Evolutionary conservation across 2,113 vertebrate species (phyloP), one percentile per base, ranked within the genome.

Genomic region (Saimiri boliviensis): DNA sequence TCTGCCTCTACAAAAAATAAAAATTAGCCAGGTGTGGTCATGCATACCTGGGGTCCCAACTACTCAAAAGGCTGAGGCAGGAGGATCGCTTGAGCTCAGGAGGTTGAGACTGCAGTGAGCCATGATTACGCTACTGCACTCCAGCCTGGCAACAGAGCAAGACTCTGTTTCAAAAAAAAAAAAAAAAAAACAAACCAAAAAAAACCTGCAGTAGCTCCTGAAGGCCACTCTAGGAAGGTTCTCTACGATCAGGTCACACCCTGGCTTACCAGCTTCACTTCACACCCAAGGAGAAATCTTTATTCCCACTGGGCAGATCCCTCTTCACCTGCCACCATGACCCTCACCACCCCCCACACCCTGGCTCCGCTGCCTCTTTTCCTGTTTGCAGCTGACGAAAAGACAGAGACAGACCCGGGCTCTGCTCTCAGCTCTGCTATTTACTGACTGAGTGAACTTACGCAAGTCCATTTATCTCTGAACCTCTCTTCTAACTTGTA

Each of bases 301-400:
- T 30, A 0, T 20, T 23, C 20, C 60, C 47, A 1, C 25, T 2
- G 58, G 42, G 63, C 76, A 56, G 47, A 19, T 14, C 70, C 40
- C 45, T 17, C 40, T 40, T 13, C 52, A 1, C 17, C 63, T n/a
- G 58, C 42, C 14, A 2, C 77, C 17, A 5, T 7, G 6, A 5
- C 35, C 60, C 60, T 12, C 37, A 19, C 66, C 20, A 3, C 11
- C 14, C 4, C 3, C 8, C 17, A 8, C 0, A 0, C 54, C 21
- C 49, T 8, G 13, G 19, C 40, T 54, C 9, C 11, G 8, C 54
- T 0, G 16, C 20, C 32, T 66, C 68, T 73, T 9, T 37, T 56
- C 47, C 63, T 27, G 58, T 93, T 32, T 63, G 21, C 45, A 23
- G 7, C 49, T 2, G 2, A 76, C 1, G 17, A 8, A 16, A 60